Conservation (phyloP, 2,797 vertebrate genomes). For the Margarornis squamiger region DNA sequence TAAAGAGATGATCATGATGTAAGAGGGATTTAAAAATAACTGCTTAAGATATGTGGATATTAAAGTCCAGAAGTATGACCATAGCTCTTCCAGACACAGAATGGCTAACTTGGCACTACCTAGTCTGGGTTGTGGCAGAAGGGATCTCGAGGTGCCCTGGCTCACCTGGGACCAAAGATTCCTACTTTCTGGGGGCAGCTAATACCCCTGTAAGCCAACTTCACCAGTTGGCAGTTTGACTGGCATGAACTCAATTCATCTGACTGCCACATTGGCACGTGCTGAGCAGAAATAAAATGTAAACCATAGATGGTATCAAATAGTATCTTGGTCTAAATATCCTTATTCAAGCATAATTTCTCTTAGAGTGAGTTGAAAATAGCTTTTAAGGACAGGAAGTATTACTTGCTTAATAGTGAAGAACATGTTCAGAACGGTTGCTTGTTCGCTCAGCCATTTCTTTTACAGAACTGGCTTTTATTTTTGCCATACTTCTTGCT, state of each 20-base stretch:
- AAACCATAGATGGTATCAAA: neutral
- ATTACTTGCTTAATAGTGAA: neutral
- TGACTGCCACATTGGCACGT: neutral
- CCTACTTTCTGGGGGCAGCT: neutral
- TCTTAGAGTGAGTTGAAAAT: neutral
- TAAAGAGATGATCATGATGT: neutral
- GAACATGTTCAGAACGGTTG: neutral
- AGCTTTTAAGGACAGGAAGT: neutral
- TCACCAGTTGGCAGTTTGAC: neutral
- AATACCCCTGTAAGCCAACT: neutral
- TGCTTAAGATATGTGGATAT: fast-evolving
- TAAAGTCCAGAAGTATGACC: neutral
- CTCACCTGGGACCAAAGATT: neutral
- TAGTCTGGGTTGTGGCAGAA: neutral
- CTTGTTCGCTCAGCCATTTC: conserved; percentile 19
- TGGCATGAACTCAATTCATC: neutral
- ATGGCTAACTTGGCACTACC: neutral
- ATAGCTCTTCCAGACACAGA: neutral
- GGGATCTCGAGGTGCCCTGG: neutral
- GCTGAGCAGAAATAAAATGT: neutral
- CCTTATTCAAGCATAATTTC: neutral
- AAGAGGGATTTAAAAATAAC: neutral
- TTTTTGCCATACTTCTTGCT: neutral
- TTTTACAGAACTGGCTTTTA: conserved; percentile 17
- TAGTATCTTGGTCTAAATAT: neutral